These are phyloP conservation scores for Lottia gigantea DNA, from an alignment of 2,888 invertebrate genomes.

Conservation along the genomic window DNA sequence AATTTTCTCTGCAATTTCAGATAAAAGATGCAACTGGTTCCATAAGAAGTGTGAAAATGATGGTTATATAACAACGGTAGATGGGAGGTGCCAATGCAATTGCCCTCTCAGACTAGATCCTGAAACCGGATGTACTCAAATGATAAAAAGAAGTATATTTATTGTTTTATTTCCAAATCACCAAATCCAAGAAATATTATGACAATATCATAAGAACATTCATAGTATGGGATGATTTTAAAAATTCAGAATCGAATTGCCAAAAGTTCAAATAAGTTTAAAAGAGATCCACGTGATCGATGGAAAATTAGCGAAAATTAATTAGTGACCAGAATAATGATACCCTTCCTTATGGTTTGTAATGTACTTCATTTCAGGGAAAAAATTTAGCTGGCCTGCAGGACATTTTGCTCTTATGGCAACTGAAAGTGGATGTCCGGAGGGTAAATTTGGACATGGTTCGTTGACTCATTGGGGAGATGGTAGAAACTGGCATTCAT, in stretches of 20 bases:
- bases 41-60: conserved; percentile 17
- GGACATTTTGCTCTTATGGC: neutral
- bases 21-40: conserved; percentile 13
- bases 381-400: neutral
- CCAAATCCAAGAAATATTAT: no score
- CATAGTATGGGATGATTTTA: no score
- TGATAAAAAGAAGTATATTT: neutral
- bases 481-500: neutral
- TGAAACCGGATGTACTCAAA: conserved; percentile 12
- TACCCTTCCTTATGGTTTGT: no score
- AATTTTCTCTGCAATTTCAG: neutral
- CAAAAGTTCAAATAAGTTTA: no score
- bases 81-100: conserved; percentile 18
- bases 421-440: neutral
- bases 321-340: no score
- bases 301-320: no score
- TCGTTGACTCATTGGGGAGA: neutral
- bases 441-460: neutral
- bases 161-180: neutral
- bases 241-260: no score
- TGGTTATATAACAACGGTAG: conserved; percentile 21
- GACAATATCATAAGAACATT: no score
- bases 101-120: conserved; percentile 20
- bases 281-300: no score
- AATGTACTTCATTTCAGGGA: neutral